These are phyloP conservation scores for Papilio xuthus DNA, from an alignment of 1,140 invertebrate species.

Conservation along the genomic window DNA sequence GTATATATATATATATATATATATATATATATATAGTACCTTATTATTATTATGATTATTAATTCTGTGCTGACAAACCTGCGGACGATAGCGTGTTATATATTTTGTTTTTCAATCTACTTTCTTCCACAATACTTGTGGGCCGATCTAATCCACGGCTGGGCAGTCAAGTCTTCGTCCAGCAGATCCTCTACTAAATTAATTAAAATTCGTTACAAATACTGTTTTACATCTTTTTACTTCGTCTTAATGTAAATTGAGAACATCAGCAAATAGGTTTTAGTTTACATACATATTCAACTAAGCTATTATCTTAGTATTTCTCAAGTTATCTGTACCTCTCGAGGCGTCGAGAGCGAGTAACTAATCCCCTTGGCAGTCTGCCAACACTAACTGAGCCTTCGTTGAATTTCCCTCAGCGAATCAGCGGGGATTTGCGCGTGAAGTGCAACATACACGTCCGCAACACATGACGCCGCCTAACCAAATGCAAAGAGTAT, in stretches of 20 bases:
- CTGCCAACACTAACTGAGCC: background rate
- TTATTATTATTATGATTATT: no score
- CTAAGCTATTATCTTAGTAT: conserved; percentile 10
- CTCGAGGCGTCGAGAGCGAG: background rate
- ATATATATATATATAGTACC: no score
- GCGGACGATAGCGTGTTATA: no score
- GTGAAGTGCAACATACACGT: background rate
- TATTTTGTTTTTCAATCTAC: background rate
- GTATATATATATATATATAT: no score
- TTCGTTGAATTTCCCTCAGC: conserved; percentile 1
- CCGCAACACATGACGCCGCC: conserved; percentile 9
- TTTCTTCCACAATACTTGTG: no score
- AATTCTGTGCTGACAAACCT: no score
- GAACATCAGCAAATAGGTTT: background rate
- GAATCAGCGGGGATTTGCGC: conserved; percentile 1
- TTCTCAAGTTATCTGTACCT: conserved; percentile 11
- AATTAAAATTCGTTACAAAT: background rate
- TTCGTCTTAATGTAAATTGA: background rate
- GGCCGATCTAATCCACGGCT: no score
- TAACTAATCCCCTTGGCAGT: conserved; percentile 8
- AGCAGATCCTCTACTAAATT: background rate
- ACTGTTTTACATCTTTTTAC: background rate
- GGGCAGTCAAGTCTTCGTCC: no score
- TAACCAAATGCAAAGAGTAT: background rate
- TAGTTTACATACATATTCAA: conserved; percentile 3